Base-by-base conservation (phyloP, 2,797 vertebrate genomes). In the Brachyalestes nurse region DNA sequence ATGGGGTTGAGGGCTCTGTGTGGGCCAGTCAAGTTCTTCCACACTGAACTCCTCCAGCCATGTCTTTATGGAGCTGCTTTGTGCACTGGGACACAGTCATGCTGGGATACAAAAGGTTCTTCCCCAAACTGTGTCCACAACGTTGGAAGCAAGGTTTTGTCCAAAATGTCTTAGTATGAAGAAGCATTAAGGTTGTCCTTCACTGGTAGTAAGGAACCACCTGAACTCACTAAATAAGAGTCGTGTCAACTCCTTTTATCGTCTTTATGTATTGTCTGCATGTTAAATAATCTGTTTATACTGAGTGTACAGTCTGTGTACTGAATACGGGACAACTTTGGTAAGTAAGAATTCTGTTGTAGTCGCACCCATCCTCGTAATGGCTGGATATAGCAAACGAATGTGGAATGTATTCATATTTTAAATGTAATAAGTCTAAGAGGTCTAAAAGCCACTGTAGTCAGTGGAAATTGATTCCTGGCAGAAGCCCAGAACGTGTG, bases 391-490 rank as follows among this genome's bases (percentile, higher is more conserved):
- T 19, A 45, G 62, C 45, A 45, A 65, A 65, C 14, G 2, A 8
- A 23, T 10, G 9, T 23, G 21, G 25, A 66, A 16, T 38, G 7
- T 16, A 67, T 57, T 66, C 23, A 10, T 65, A 57, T 58, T 7
- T 67, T 58, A 34, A 74, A 74, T 74, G 34, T 47, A 67, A 66
- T 74, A 74, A 67, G 21, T 47, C 38, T 67, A 34, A 80, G 25
- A 67, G 71, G 38, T 49, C 45, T 80, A 45, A 58, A 47, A 57
- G 57, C 42, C 38, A 57, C 67, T 62, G 34, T 45, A 28, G 38
- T 45, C 17, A 34, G 19, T 21, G 6, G 21, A 47, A 61, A 78
- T 53, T 61, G 67, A 71, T 49, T 16, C 51, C 42, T 62, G 77
- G 67, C 40, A 38, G 66, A 7, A 38, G 42, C 3, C 34, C 57